A percentile compares a stretch with the other conserved stretches of the same genome.
Conservation (phyloP, 2,888 invertebrate genomes). For the Meiosimyza platycephala region DNA sequence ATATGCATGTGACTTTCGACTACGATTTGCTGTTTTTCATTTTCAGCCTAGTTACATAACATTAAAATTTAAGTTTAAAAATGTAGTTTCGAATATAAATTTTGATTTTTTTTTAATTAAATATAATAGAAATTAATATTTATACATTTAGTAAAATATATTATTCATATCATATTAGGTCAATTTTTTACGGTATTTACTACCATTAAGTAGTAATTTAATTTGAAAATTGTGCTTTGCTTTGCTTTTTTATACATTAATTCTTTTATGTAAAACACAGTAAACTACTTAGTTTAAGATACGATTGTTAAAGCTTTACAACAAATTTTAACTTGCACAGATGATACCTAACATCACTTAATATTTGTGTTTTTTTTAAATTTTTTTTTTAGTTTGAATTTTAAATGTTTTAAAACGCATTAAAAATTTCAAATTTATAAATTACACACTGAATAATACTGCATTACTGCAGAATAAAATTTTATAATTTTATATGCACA, state of each 20-base stretch:
- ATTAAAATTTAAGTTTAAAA: neutral
- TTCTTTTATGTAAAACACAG: neutral
- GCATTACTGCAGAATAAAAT: no score
- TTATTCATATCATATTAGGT: neutral
- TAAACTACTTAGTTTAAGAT: neutral
- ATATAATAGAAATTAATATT: conserved; percentile 10
- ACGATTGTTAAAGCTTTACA: conserved; percentile 10
- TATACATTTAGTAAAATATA: conserved; percentile 24
- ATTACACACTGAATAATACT: no score
- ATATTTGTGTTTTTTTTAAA: neutral
- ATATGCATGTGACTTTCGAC: no score
- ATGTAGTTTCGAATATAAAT: neutral
- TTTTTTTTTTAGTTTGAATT: no score
- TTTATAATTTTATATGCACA: no score
- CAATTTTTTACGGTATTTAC: neutral
- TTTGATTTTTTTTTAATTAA: neutral
- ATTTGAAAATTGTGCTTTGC: conserved; percentile 13
- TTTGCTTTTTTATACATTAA: neutral
- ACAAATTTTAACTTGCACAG: neutral
- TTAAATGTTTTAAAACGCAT: no score
- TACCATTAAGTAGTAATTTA: neutral
- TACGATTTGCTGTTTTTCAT: neutral
- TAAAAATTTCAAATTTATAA: no score
- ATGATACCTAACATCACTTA: neutral
- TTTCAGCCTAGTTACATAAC: neutral